Evolutionary conservation across 2,888 invertebrate species (phyloP), one percentile per base, ranked within the genome.

Genomic region (Dascillus cervinus): DNA sequence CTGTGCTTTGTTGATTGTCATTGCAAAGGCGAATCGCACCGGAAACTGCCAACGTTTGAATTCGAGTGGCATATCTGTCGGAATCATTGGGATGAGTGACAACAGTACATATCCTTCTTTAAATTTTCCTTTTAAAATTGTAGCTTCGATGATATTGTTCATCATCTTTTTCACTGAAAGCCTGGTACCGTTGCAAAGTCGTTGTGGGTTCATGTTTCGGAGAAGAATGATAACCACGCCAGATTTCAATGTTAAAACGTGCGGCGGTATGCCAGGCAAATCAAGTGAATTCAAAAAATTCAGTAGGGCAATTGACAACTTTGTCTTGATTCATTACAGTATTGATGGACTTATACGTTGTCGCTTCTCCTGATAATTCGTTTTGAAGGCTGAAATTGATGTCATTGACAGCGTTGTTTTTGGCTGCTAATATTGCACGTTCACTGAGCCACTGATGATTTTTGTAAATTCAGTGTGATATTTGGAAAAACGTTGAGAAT

Each of bases 401-500:
- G n/a, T 26, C 32, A 23, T 52, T 22, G 22, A 53, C 55, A 36
- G 52, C 52, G 9, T 46, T 39, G 39, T n/a, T n/a, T n/a, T n/a
- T n/a, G n/a, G n/a, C n/a, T n/a, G n/a, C n/a, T n/a, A n/a, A n/a
- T n/a, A n/a, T n/a, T n/a, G n/a, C n/a, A n/a, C n/a, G n/a, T n/a
- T n/a, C n/a, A n/a, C n/a, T n/a, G n/a, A n/a, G n/a, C n/a, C n/a
- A n/a, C n/a, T n/a, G n/a, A n/a, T n/a, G n/a, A n/a, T n/a, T n/a
- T n/a, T n/a, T n/a, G n/a, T 55, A 43, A 46, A 34, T 52, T 51
- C 25, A 32, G 29, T 37, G 35, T 17, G 43, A 58, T 43, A 43
- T 57, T 43, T 45, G 56, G 53, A 35, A 57, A 59, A 21, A 56
- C 47, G 21, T 43, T 44, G 10, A 56, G n/a, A n/a, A n/a, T n/a